A percentile compares a stretch with the other conserved stretches of the same genome.
phyloP scores from a whole-genome alignment of 2,888 invertebrate genomes.

The Hirtodrosophila histrioides region DNA sequence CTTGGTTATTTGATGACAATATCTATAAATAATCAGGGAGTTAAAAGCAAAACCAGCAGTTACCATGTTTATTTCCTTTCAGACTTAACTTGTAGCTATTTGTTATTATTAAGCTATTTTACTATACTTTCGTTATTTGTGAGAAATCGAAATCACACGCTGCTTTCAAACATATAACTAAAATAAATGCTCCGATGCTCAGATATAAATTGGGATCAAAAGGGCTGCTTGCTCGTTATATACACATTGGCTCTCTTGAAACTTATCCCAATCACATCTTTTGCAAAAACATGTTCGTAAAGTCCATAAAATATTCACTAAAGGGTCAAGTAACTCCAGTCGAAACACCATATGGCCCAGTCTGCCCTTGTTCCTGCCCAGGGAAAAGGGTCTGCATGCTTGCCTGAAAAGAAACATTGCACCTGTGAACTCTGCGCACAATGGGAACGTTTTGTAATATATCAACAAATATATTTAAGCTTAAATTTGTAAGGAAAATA shows the following conservation, averaged over 20 bases:
- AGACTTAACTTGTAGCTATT: no score
- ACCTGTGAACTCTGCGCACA: conserved; percentile 1
- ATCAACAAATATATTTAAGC: neutral
- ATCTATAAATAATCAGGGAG: no score
- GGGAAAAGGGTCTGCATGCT: neutral
- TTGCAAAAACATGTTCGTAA: neutral
- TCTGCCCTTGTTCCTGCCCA: conserved; percentile 2
- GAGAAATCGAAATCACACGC: no score
- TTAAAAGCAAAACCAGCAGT: no score
- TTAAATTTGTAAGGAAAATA: neutral
- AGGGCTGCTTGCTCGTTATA: neutral
- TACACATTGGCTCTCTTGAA: neutral
- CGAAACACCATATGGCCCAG: conserved; percentile 26
- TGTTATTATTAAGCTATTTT: no score
- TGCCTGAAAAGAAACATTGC: conserved; percentile 11
- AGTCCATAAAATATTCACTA: conserved; percentile 38
- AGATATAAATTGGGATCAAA: no score
- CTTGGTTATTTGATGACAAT: no score
- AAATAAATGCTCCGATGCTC: no score
- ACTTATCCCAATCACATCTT: conserved; percentile 2
- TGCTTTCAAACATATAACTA: no score
- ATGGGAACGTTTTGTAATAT: neutral
- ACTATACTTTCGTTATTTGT: no score
- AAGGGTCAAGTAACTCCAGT: conserved; percentile 32
- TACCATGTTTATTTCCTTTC: no score